phyloP scores from a whole-genome alignment of 1,140 invertebrate species.

The Drosophila punjabiensis region DNA sequence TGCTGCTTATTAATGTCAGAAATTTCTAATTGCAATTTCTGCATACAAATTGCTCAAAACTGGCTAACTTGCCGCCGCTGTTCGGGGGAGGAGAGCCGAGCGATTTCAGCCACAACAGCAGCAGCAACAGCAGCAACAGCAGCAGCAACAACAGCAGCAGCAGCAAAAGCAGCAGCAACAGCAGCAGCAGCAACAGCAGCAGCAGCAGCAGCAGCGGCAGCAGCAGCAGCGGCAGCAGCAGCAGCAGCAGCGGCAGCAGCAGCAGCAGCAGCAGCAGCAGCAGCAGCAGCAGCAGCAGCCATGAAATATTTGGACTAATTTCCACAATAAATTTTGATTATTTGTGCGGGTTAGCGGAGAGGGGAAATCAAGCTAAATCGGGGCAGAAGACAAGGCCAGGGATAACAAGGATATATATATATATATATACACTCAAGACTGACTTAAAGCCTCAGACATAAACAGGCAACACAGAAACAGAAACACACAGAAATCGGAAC shows the following conservation, averaged over 20 bases:
- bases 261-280: constrained; percentile 31
- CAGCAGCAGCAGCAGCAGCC: constrained; percentile 36
- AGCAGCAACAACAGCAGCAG: constrained; percentile 29
- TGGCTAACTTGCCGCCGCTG: constrained; percentile 4
- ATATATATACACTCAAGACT: constrained; percentile 13
- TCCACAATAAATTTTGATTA: constrained; percentile 81
- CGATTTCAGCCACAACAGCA: constrained; percentile 24
- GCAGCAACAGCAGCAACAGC: constrained; percentile 28
- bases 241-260: constrained; percentile 24
- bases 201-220: constrained; percentile 30
- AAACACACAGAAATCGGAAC: constrained; percentile 33
- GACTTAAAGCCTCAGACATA: constrained; percentile 21
- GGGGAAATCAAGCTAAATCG: neutral
- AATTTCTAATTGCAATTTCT: constrained; percentile 80
- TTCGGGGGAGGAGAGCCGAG: neutral
- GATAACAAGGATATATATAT: constrained; percentile 4
- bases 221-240: constrained; percentile 33
- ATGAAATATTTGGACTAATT: constrained; percentile 80
- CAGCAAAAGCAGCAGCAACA: constrained; percentile 35
- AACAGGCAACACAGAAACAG: constrained; percentile 6
- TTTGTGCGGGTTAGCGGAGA: constrained; percentile 37
- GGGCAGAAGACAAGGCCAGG: neutral
- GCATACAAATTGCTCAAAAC: constrained; percentile 69
- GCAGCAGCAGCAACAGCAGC: constrained; percentile 32
- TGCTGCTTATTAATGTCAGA: constrained; percentile 82